These are phyloP conservation scores for Calypte anna DNA, from an alignment of 2,113 vertebrate species.

Conservation along the genomic window DNA sequence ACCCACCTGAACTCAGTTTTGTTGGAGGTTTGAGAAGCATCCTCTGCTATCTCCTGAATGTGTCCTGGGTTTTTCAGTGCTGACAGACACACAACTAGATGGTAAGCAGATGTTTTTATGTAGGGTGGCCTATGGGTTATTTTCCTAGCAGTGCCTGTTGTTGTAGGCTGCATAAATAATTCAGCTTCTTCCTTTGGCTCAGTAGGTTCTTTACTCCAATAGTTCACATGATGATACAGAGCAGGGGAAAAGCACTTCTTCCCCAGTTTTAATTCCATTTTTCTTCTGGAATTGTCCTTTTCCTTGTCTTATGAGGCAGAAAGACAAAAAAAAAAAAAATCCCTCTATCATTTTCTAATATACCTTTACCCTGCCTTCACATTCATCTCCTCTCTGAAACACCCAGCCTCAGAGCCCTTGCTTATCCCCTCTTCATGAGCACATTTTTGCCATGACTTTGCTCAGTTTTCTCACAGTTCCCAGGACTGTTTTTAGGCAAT, in stretches of 20 bases:
- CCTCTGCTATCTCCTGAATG: background rate
- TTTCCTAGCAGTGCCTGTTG: background rate
- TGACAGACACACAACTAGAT: background rate
- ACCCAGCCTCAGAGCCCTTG: background rate
- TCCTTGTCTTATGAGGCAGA: conserved; percentile 22
- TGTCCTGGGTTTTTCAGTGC: background rate
- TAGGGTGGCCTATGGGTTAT: background rate
- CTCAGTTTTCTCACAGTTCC: background rate
- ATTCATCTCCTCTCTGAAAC: background rate
- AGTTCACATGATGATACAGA: background rate
- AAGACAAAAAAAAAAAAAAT: conserved; percentile 34
- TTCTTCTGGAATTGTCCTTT: background rate
- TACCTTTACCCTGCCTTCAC: background rate
- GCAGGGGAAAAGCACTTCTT: background rate
- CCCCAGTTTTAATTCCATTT: background rate
- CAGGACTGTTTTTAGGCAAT: background rate
- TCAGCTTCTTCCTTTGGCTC: background rate
- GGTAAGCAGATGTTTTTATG: background rate
- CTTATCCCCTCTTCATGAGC: background rate
- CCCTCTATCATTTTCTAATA: conserved; percentile 3
- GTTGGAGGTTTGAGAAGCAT: background rate
- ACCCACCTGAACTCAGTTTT: background rate
- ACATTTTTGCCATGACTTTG: background rate
- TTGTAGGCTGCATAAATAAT: background rate
- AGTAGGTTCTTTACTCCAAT: background rate